Base-by-base conservation (phyloP, 2,797 vertebrate genomes). In the Podarcis lilfordi region DNA sequence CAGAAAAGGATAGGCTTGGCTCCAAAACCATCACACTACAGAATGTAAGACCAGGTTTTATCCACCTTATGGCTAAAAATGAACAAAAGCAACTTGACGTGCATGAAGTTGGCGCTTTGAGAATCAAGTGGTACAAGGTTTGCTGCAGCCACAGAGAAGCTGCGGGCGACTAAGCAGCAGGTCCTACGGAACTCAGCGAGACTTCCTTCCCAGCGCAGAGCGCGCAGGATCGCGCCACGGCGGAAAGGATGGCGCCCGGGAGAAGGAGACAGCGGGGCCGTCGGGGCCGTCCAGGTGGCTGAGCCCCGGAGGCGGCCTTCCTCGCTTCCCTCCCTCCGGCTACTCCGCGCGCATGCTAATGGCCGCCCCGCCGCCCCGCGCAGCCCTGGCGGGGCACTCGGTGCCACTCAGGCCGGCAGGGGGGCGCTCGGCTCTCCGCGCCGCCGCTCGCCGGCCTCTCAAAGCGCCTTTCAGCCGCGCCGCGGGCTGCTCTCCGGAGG, bases 401-500 rank as follows among this genome's bases (percentile, higher is more conserved):
- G 86, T 97, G 97, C 96, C 97, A 96, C 95, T 97, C 96, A 97
- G 88, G 94, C 94, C 93, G 91, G 97, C 96, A 35, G 95, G 95
- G 97, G 96, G 97, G 95, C 95, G 94, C 92, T 93, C 95, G 66
- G 85, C 93, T 96, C 96, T 87, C 94, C 76, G 92, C 96, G 91
- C 95, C 94, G 93, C 87, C 85, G 29, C 94, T 94, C 94, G 94
- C 94, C 68, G 74, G 94, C 91, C 93, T 95, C 97, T 97, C 96
- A 97, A 97, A 97, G 95, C 95, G 91, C 89, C 93, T 97, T 97
- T 97, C 96, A 97, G 95, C 93, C 75, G 85, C 97, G 95, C 97
- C 96, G 96, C 97, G 92, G 97, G 97, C 97, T 96, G 88, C 97
- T 95, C 96, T 95, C 96, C 93, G 94, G 97, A 97, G 96, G 96